phyloP scores from a whole-genome alignment of 2,113 vertebrate species.

The Dasypus novemcinctus region DNA sequence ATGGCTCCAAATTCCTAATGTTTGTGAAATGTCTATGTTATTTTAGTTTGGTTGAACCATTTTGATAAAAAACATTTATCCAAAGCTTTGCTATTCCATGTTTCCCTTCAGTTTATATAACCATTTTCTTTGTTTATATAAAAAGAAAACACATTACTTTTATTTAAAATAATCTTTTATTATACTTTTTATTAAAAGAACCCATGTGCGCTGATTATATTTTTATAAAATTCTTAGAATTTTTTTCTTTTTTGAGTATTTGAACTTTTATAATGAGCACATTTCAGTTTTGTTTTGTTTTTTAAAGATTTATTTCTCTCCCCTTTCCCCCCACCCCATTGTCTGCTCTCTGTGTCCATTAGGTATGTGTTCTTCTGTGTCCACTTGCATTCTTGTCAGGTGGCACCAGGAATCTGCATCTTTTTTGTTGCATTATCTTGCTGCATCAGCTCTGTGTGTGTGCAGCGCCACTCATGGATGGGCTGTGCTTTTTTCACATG shows the following conservation, averaged over 20 bases:
- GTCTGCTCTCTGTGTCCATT: no score
- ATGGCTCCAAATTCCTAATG: conserved; percentile 24
- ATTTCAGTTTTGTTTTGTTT: conserved; percentile 25
- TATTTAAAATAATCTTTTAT: no score
- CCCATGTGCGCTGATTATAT: background rate
- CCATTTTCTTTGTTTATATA: background rate
- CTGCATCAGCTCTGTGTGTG: no score
- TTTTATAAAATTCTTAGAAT: background rate
- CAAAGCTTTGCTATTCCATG: background rate
- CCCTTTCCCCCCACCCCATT: no score
- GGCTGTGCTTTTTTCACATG: no score
- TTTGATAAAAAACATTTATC: background rate
- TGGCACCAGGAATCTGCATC: no score
- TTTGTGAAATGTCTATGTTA: background rate
- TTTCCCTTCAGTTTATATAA: background rate
- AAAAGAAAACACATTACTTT: background rate
- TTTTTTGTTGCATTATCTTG: no score
- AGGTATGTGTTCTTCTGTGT: no score
- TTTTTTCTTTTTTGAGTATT: background rate
- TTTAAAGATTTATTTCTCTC: no score
- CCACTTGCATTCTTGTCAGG: no score
- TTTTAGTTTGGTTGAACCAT: background rate
- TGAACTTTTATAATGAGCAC: background rate
- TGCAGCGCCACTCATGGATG: no score
- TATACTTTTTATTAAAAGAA: background rate